A percentile compares a stretch with the other conserved stretches of the same genome.
Conservation (phyloP, 1,140 invertebrate genomes). For the Triops longicaudatus region DNA sequence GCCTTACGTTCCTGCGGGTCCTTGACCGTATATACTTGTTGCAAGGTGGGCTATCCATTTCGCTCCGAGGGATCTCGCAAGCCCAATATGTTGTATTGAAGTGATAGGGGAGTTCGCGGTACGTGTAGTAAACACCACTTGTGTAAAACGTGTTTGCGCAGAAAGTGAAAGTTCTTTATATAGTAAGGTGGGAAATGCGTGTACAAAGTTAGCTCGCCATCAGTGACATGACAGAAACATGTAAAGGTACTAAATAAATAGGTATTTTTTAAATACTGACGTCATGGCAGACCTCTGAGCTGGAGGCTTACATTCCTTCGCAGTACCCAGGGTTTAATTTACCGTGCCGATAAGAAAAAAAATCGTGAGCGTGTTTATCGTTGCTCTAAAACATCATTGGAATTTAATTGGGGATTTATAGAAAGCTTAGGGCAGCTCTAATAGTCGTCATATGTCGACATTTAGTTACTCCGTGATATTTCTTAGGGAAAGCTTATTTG, state of each 20-base stretch:
- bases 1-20: slow-evolving; percentile 9
- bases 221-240: neutral
- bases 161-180: slow-evolving; percentile 2
- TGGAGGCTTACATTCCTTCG: neutral
- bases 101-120: neutral
- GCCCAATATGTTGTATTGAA: neutral
- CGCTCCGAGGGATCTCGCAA: neutral
- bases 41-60: neutral
- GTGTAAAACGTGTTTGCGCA: neutral
- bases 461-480: neutral
- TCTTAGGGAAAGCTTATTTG: neutral
- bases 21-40: slow-evolving; percentile 1
- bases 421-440: neutral
- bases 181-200: neutral
- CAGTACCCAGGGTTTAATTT: too few species aligned
- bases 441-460: neutral
- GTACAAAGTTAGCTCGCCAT: neutral
- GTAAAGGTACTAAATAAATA: neutral
- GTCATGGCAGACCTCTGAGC: neutral
- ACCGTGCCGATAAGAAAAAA: too few species aligned
- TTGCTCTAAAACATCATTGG: neutral
- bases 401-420: neutral
- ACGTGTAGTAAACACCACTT: neutral
- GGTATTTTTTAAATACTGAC: neutral
- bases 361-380: too few species aligned